A percentile compares a stretch with the other conserved stretches of the same genome.
Evolutionary conservation across 2,888 invertebrate species (phyloP).

Genomic region (Pyrochroa serraticornis): DNA sequence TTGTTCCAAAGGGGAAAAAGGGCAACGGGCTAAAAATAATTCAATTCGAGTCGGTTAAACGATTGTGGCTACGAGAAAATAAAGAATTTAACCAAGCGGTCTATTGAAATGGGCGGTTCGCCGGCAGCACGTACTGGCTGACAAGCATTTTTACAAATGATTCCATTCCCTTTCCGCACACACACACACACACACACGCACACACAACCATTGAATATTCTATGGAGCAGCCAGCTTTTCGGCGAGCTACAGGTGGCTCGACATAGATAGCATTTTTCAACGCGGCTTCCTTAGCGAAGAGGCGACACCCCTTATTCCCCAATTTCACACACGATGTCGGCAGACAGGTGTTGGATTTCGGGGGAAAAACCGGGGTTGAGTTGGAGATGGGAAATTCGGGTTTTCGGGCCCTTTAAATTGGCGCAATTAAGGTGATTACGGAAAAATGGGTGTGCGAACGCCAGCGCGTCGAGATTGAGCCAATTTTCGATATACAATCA

Average conservation of each 20-base stretch:
- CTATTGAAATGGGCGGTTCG: conserved; percentile 43
- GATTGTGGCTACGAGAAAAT: conserved; percentile 29
- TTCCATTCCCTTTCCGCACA: conserved; percentile 48
- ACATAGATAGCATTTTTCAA: conserved; percentile 55
- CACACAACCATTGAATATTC: conserved; percentile 47
- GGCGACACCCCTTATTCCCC: conserved; percentile 4
- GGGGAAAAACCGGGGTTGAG: no score
- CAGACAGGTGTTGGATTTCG: no score
- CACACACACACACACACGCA: conserved; percentile 40
- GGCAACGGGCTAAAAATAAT: conserved; percentile 22
- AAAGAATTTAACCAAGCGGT: conserved; percentile 34
- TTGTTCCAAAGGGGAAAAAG: conserved; percentile 7
- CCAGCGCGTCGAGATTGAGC: conserved; percentile 40
- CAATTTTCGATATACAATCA: conserved; percentile 51
- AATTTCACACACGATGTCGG: no score
- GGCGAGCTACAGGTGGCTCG: conserved; percentile 53
- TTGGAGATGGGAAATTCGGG: no score
- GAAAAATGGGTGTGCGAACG: not conserved
- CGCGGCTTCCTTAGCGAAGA: conserved; percentile 46
- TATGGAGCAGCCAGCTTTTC: conserved; percentile 40
- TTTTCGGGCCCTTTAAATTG: no score
- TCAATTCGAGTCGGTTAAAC: conserved; percentile 26
- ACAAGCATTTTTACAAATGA: conserved; percentile 57
- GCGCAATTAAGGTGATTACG: not conserved
- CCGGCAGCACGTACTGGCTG: conserved; percentile 37